Evolutionary conservation across 2,888 invertebrate genomes (phyloP), one percentile per base, ranked within the genome.

Genomic region (Tubulanus polymorphus): DNA sequence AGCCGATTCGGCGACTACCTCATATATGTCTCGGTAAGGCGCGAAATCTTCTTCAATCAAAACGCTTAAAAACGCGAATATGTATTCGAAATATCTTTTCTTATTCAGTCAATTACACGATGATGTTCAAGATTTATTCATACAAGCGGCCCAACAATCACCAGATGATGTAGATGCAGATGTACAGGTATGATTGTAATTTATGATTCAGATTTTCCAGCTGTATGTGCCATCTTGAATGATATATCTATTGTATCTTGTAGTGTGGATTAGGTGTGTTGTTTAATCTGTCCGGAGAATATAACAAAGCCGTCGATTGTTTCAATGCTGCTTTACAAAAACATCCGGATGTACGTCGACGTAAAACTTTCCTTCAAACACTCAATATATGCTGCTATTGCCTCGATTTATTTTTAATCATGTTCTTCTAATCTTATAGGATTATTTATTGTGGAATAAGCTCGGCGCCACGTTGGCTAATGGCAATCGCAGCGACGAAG

Each of bases 391-490:
- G n/a, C n/a, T n/a, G n/a, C n/a, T n/a, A n/a, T n/a, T n/a, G n/a
- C n/a, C n/a, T n/a, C n/a, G n/a, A n/a, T n/a, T n/a, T 12, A 32
- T 32, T 32, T n/a, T 12, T n/a, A 10, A 12, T 32, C 35, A 32
- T 32, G 10, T 32, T n/a, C 20, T 45, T 45, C 15, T 20, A 10
- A n/a, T 45, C 46, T 20, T 18, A 45, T 45, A 77, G 77, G 93
- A 96, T 84, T 89, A 94, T 5, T 87, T 92, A 72, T 79, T 95
- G 51, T 99, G 97, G 97, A 99, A 99, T 80, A 88, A 94, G 68
- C 83, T 99, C 29, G 99, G 99, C 52, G 99, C 99, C 30, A 94
- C 96, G 47, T 81, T 96, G 69, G 99, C 99, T 15, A 99, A 99
- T 79, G 93, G 95, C 63, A 90, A 90, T 52, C 86, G 88, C 63